Conservation (phyloP, 64 coral and sea anemone species). For the Exaiptasia diaphana region DNA sequence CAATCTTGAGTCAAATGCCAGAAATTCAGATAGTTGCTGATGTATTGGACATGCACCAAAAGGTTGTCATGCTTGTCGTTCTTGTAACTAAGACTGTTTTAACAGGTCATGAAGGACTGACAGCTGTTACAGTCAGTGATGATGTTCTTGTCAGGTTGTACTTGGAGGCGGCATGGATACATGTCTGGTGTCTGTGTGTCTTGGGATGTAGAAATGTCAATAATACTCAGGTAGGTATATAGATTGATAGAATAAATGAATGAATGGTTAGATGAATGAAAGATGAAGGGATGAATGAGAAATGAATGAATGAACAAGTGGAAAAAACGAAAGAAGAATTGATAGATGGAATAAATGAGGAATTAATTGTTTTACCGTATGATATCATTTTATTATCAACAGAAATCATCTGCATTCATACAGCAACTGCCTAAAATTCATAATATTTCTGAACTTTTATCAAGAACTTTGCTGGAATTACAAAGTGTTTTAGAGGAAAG, state of each 20-base stretch:
- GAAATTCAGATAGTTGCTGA: not conserved
- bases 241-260: no score
- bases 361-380: no score
- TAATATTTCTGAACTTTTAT: conserved; percentile 10
- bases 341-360: no score
- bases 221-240: not conserved
- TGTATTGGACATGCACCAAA: not conserved
- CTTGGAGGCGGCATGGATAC: conserved; percentile 26
- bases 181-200: conserved; percentile 42
- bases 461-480: not conserved
- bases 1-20: not conserved
- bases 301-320: no score
- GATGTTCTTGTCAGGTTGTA: conserved; percentile 8
- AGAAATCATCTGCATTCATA: not conserved
- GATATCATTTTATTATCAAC: not conserved
- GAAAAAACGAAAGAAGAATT: no score
- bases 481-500: conserved; percentile 16
- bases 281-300: no score
- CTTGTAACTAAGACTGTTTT: not conserved
- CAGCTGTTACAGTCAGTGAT: not conserved
- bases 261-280: no score
- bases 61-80: not conserved
- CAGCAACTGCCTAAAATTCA: not conserved
- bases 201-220: not conserved
- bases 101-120: not conserved